Conservation (phyloP, 2,888 invertebrate species). For the Dexiosoma caninum region DNA sequence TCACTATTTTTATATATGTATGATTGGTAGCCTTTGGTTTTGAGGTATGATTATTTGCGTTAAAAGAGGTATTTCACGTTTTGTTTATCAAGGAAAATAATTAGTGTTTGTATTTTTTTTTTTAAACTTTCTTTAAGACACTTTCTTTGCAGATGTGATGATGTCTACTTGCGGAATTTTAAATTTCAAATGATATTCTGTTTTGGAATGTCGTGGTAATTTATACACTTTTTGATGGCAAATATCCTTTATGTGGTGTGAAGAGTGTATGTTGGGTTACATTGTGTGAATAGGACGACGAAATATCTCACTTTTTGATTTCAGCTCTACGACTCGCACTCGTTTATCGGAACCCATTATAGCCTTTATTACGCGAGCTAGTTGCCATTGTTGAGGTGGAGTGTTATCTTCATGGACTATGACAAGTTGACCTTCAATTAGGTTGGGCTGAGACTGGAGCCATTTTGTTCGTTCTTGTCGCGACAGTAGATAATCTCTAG, state of each 20-base stretch:
- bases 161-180: conserved; percentile 51
- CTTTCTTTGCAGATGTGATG: conserved; percentile 18
- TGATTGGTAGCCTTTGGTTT: conserved; percentile 44
- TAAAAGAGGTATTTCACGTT: conserved; percentile 60
- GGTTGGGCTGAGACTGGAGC: conserved; percentile 7
- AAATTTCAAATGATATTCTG: conserved; percentile 51
- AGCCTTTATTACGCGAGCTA: no score
- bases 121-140: conserved; percentile 49
- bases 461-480: conserved; percentile 11
- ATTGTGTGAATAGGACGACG: no score
- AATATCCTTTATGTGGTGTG: conserved; percentile 45
- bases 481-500: no score
- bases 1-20: no score
- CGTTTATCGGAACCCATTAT: no score
- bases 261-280: neutral
- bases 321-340: no score
- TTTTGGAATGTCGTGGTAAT: conserved; percentile 29
- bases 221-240: conserved; percentile 41
- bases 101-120: neutral
- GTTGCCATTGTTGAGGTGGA: no score
- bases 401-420: no score
- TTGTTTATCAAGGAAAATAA: neutral
- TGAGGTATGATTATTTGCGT: conserved; percentile 67
- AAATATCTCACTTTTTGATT: no score
- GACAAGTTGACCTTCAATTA: conserved; percentile 62